Percentiles rank a stretch among this genome's conserved stretches.
Conservation (phyloP, 2,888 invertebrate species). For the Saturnia japonica region DNA sequence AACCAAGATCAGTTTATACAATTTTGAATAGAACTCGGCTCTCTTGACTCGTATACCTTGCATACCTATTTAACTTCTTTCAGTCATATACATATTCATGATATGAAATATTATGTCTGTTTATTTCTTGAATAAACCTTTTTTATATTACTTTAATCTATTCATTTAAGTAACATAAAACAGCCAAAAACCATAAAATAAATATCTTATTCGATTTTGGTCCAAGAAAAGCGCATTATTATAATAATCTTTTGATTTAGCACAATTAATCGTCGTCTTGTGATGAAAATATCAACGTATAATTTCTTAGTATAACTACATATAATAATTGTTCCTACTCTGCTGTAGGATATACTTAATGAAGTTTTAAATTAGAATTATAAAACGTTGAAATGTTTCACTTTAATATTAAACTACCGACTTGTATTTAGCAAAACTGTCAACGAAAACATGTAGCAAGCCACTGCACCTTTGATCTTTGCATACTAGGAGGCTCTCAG, state of each 20-base stretch:
- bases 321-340: too few relatives aligned
- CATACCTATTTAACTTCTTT: background rate
- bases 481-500: constrained; percentile 64
- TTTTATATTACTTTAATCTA: background rate
- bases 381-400: background rate
- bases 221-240: too few relatives aligned
- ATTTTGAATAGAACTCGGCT: background rate
- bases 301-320: background rate
- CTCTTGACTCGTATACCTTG: background rate
- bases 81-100: background rate
- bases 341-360: too few relatives aligned
- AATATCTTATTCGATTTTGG: background rate
- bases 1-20: background rate
- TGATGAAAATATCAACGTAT: background rate
- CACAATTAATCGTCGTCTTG: background rate
- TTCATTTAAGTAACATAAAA: background rate
- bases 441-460: constrained; percentile 46
- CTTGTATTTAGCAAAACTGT: constrained; percentile 39
- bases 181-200: background rate
- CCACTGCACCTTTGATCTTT: constrained; percentile 67
- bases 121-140: background rate
- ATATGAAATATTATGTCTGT: background rate
- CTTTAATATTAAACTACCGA: constrained; percentile 15
- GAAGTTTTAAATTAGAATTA: background rate
- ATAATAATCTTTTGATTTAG: background rate